Base-by-base conservation (phyloP, 2,797 vertebrate species). In the Urophycis tenuis region DNA sequence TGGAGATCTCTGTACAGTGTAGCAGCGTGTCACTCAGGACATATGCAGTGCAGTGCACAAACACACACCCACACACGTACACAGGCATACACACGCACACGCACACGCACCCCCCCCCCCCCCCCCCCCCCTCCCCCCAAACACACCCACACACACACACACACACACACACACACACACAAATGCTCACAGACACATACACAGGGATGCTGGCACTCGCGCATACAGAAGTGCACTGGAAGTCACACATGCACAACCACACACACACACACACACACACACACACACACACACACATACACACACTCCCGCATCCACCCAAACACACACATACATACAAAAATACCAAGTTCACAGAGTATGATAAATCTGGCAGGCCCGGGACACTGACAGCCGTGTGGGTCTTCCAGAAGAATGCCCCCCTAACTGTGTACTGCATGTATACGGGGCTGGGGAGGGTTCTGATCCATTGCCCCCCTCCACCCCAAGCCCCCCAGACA, bases 11-110 rank as follows among this genome's bases (percentile, higher is more conserved):
- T 88, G 89, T 92, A 91, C 82, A 88, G 90, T 92, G 92, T 91
- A 92, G 88, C 90, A 88, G 90, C 92, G 90, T 94, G 93, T 94
- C 93, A 93, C 89, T 94, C 93, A 93, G 83, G 87, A 89, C 86
- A 90, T 93, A 92, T 91, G 91, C 86, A 70, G 45, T 30, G 15
- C 67, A 70, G 45, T 30, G 15, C 67, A 70, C 67, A 70, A 29
- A 70, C 30, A 70, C 12, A 70, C 67, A 31, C 67, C 4, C 30
- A 70, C 67, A 17, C 67, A 32, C 67, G 17, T 1, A 70, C 67
- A 17, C 30, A 69, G n/a, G 5, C 25, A 67, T 7, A 5, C 60
- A 29, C 60, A 12, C 60, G 29, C 60, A 12, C n/a, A 67, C 60
- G 5, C 1, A 67, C 60, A 5, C 1, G 19, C 60, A 67, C n/a